Evolutionary conservation across 2,888 invertebrate species (phyloP).

Genomic region (Physocephala rufipes): DNA sequence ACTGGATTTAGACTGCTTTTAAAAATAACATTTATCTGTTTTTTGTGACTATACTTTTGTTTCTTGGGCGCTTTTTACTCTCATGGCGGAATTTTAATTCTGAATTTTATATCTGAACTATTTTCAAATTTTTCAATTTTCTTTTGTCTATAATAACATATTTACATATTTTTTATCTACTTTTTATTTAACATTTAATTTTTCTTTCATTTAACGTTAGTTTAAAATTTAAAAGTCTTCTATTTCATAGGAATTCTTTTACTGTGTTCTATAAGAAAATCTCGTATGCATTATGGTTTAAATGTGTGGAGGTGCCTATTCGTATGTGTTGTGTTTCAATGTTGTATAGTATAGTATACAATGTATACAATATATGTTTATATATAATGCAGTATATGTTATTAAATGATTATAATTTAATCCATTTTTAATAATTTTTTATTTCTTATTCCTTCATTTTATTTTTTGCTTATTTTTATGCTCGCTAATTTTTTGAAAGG

Average conservation of each 20-base stretch:
- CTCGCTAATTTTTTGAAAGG: too few species aligned
- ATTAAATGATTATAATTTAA: not conserved
- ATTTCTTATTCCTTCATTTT: not conserved
- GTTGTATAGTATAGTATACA: too few species aligned
- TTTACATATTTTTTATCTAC: not conserved
- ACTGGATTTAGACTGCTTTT: too few species aligned
- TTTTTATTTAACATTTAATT: conserved; percentile 35
- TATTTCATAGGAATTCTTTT: conserved; percentile 49
- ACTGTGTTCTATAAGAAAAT: conserved; percentile 43
- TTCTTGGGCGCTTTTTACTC: too few species aligned
- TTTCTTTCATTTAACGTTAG: conserved; percentile 33
- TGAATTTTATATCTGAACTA: too few species aligned
- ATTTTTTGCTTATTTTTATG: not conserved
- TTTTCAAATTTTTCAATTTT: too few species aligned
- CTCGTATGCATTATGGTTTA: conserved; percentile 2
- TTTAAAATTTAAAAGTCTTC: conserved; percentile 48
- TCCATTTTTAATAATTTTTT: not conserved
- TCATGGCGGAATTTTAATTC: too few species aligned
- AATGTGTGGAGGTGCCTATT: not conserved
- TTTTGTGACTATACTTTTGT: too few species aligned
- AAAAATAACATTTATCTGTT: too few species aligned
- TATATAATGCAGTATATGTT: not conserved
- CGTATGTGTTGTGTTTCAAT: too few species aligned
- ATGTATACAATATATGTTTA: not conserved
- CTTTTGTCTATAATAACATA: not conserved